Percentiles rank a stretch among this genome's conserved stretches.
These are phyloP conservation scores for Lepisosteus osseus DNA, from an alignment of 2,113 vertebrate genomes.

Conservation along the genomic window DNA sequence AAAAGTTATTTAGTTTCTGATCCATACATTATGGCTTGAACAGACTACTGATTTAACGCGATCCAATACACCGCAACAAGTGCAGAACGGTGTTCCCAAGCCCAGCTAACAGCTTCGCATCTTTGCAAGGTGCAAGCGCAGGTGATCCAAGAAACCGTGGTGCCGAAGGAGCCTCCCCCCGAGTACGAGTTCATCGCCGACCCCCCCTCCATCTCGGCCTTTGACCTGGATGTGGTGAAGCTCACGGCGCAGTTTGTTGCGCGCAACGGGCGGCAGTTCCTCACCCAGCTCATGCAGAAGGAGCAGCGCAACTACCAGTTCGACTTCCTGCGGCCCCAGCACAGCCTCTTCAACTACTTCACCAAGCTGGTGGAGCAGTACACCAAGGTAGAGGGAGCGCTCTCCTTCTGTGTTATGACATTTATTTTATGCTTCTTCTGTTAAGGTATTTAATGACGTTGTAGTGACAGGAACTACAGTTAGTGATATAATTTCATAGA, in stretches of 20 bases:
- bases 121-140: constrained; percentile 82
- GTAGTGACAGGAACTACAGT: too few species aligned
- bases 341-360: constrained; percentile 98
- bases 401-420: too few species aligned
- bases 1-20: too few species aligned
- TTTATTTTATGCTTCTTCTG: too few species aligned
- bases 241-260: constrained; percentile 96
- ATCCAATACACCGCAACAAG: too few species aligned
- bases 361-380: constrained; percentile 98
- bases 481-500: too few species aligned
- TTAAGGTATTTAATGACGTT: too few species aligned
- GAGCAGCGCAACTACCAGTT: constrained; percentile 98
- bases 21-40: too few species aligned
- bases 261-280: constrained; percentile 92
- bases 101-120: neutral
- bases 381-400: constrained; percentile 79
- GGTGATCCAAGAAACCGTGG: constrained; percentile 88
- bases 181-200: constrained; percentile 97
- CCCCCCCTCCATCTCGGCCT: constrained; percentile 94
- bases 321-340: constrained; percentile 93
- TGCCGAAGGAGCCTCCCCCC: constrained; percentile 92
- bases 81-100: too few species aligned
- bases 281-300: constrained; percentile 98
- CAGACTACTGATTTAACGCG: too few species aligned
- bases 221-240: constrained; percentile 95